Percentiles rank a stretch among this genome's conserved stretches.
Conservation (phyloP, 2,113 vertebrate genomes). For the Pseudopodoces humilis region DNA sequence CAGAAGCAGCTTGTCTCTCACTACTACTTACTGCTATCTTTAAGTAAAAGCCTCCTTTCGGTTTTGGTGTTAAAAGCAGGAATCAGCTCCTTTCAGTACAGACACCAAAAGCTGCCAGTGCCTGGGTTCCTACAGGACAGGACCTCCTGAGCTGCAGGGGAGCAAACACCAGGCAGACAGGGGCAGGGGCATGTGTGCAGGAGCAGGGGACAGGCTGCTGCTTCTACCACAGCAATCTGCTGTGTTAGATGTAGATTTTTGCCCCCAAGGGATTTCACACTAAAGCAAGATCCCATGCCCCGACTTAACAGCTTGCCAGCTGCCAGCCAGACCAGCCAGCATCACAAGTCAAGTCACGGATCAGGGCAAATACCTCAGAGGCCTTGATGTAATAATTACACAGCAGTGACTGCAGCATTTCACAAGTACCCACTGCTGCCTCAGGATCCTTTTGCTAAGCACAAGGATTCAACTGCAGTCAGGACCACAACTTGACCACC, state of each 20-base stretch:
- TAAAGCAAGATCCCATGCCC: not conserved
- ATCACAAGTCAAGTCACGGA: constrained; percentile 12
- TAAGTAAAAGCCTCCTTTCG: not conserved
- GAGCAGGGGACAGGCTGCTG: not conserved
- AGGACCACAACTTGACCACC: not conserved
- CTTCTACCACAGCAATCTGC: not conserved
- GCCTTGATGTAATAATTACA: not conserved
- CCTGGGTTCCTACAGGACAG: not conserved
- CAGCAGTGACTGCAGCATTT: not conserved
- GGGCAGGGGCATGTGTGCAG: not conserved
- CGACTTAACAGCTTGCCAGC: not conserved
- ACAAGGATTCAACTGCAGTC: not conserved
- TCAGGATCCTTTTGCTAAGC: not conserved
- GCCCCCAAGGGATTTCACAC: not conserved
- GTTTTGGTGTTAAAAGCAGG: not conserved
- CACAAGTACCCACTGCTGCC: not conserved
- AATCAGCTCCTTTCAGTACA: not conserved
- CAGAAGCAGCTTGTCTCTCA: not conserved
- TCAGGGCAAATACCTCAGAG: not conserved
- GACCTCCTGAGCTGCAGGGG: not conserved
- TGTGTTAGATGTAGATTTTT: not conserved
- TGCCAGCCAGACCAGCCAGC: not conserved
- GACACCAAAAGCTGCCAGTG: not conserved
- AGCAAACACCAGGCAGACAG: not conserved
- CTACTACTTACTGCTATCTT: not conserved